These are phyloP conservation scores for Cardiocondyla obscurior DNA, from an alignment of 1,140 invertebrate species.

Conservation along the genomic window DNA sequence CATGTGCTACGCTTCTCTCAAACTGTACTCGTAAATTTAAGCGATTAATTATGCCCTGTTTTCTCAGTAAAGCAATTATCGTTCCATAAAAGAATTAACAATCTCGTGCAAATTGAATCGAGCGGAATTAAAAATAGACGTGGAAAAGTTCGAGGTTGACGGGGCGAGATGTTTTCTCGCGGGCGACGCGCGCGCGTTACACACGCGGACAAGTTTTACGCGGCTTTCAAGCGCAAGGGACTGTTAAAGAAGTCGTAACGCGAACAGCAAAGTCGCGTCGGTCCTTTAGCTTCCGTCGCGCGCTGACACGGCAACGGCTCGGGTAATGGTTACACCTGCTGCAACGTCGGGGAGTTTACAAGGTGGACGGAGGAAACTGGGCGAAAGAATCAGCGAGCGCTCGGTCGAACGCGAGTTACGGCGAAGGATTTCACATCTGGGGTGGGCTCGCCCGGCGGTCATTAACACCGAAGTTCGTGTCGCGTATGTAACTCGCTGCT, in stretches of 20 bases:
- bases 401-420: conserved; percentile 33
- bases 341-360: background rate
- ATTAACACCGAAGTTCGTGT: conserved; percentile 5
- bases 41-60: background rate
- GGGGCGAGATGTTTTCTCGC: background rate
- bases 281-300: conserved; percentile 20
- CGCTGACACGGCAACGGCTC: conserved; percentile 41
- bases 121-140: background rate
- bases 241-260: conserved; percentile 47
- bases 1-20: background rate
- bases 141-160: background rate
- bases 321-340: conserved; percentile 34
- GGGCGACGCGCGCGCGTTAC: background rate
- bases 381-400: conserved; percentile 25
- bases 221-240: conserved; percentile 9
- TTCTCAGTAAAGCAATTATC: background rate
- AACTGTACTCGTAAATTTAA: background rate
- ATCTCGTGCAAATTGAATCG: background rate
- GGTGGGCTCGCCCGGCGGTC: background rate
- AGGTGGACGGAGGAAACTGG: background rate
- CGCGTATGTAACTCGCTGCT: conserved; percentile 7
- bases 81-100: background rate
- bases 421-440: conserved; percentile 3
- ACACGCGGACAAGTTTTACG: conserved; percentile 20
- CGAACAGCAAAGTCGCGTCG: conserved; percentile 22